A percentile compares a stretch with the other conserved stretches of the same genome.
Evolutionary conservation across 2,888 invertebrate genomes (phyloP).

Genomic region (Anthophora plumipes): DNA sequence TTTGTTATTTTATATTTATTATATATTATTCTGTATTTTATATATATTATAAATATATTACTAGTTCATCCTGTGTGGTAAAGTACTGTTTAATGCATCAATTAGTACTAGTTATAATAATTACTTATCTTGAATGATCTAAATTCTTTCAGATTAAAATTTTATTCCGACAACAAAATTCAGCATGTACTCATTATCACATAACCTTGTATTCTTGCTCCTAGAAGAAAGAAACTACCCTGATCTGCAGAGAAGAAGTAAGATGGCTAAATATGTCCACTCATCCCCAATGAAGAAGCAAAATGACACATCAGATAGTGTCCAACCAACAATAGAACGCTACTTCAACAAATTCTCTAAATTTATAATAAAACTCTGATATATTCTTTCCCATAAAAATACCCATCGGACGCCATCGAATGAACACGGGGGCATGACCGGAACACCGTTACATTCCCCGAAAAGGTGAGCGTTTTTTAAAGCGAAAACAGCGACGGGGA

Average conservation of each 20-base stretch:
- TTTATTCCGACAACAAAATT: not conserved
- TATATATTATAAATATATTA: no score
- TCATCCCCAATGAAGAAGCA: no score
- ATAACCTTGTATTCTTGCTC: not conserved
- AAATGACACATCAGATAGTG: no score
- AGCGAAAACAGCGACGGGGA: conserved; percentile 54
- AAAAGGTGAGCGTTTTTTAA: conserved; percentile 44
- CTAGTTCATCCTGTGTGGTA: no score
- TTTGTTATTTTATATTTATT: no score
- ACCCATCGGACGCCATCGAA: not conserved
- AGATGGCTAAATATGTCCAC: no score
- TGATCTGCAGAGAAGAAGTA: no score
- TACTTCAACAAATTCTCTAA: no score
- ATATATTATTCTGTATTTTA: no score
- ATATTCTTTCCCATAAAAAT: not conserved
- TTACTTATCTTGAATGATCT: not conserved
- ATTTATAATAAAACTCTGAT: not conserved
- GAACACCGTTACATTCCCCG: conserved; percentile 15
- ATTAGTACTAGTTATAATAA: no score
- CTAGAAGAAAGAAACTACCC: not conserved
- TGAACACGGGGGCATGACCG: not conserved
- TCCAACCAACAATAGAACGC: no score
- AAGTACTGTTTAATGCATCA: no score
- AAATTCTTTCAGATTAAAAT: not conserved
- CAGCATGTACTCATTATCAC: not conserved